These are phyloP conservation scores for Drosophila guanche DNA, from an alignment of 1,140 invertebrate species.

Conservation along the genomic window DNA sequence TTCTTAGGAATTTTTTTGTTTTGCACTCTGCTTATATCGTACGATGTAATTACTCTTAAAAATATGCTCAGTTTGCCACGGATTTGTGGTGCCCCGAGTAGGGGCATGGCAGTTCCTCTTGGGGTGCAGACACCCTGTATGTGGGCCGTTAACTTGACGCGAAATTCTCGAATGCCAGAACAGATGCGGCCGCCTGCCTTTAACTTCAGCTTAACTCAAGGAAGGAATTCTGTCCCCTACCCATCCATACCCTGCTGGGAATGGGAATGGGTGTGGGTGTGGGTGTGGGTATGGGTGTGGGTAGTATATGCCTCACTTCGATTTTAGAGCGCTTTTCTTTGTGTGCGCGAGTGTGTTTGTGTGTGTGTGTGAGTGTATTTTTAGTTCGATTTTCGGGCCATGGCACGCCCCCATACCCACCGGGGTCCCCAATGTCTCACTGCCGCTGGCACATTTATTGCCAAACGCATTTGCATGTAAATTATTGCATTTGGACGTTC, in stretches of 20 bases:
- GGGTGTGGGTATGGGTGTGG: too few species aligned
- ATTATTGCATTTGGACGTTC: constrained; percentile 68
- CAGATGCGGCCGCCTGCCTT: constrained; percentile 51
- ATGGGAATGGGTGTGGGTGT: not conserved
- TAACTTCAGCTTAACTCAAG: constrained; percentile 20
- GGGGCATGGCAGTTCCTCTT: not conserved
- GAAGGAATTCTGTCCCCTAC: not conserved
- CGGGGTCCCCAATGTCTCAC: constrained; percentile 29
- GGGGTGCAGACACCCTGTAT: constrained; percentile 20
- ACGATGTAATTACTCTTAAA: too few species aligned
- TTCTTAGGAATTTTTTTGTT: too few species aligned
- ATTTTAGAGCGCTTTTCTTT: constrained; percentile 36
- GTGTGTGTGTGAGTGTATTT: constrained; percentile 20
- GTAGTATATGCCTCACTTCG: constrained; percentile 31
- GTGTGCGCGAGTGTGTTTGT: constrained; percentile 1
- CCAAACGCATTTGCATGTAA: constrained; percentile 76
- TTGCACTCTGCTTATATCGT: too few species aligned
- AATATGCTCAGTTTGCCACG: too few species aligned
- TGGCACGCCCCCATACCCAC: constrained; percentile 3
- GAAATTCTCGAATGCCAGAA: constrained; percentile 41
- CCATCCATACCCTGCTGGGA: too few species aligned
- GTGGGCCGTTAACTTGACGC: constrained; percentile 31
- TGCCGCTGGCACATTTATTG: constrained; percentile 72
- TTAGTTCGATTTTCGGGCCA: constrained; percentile 41
- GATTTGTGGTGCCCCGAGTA: too few species aligned